Percentiles rank a stretch among this genome's conserved stretches.
phyloP scores from a whole-genome alignment of 2,888 invertebrate genomes.

The Napeogenes inachia region DNA sequence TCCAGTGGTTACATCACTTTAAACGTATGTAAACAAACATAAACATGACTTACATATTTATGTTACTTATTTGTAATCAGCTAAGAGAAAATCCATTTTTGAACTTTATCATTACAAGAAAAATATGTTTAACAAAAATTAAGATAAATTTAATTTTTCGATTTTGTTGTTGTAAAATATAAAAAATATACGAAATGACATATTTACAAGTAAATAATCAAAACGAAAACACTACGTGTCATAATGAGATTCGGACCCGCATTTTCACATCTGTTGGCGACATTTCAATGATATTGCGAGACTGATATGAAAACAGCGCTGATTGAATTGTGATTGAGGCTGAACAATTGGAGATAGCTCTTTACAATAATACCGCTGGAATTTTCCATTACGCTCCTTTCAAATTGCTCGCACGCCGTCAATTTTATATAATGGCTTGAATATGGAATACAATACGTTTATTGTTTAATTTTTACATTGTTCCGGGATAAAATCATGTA shows the following conservation, averaged over 20 bases:
- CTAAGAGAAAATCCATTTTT: neutral
- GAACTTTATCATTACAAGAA: neutral
- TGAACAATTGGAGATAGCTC: constrained; percentile 40
- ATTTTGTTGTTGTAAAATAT: neutral
- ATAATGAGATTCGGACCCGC: constrained; percentile 4
- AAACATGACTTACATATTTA: too few species aligned
- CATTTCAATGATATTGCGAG: constrained; percentile 57
- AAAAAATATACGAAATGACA: neutral
- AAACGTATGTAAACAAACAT: too few species aligned
- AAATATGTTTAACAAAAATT: too few species aligned
- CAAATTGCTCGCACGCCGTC: constrained; percentile 8
- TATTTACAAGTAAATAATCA: neutral
- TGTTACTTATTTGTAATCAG: too few species aligned
- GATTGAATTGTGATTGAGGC: constrained; percentile 58
- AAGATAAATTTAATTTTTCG: too few species aligned
- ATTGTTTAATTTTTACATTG: neutral
- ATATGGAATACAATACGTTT: neutral
- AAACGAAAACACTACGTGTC: constrained; percentile 4
- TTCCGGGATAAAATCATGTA: neutral
- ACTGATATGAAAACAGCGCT: constrained; percentile 56
- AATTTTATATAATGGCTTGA: constrained; percentile 11
- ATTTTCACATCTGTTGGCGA: constrained; percentile 42
- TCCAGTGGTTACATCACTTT: too few species aligned
- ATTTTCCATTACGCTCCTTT: constrained; percentile 18
- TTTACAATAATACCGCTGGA: constrained; percentile 28